These are phyloP conservation scores for Antedon bifida DNA, from an alignment of 35 echinoderm and acorn worm genomes.

Conservation along the genomic window DNA sequence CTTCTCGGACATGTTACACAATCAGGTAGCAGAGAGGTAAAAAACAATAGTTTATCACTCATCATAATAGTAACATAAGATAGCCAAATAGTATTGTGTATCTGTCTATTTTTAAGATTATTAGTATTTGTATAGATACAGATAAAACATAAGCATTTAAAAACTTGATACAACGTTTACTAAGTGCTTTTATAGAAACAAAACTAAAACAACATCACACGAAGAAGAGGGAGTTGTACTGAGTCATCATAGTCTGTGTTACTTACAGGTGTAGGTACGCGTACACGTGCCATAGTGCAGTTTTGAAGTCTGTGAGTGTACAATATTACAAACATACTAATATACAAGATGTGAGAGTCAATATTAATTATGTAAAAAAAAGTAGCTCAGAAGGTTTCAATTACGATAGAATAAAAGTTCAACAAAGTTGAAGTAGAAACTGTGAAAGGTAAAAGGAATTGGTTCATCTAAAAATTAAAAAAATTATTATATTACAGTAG, in stretches of 20 bases:
- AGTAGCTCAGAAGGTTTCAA: neutral
- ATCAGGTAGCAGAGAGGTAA: too few species aligned
- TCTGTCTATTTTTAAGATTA: too few species aligned
- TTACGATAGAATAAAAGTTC: neutral
- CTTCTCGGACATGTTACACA: too few species aligned
- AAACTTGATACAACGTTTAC: too few species aligned
- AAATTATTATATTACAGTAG: too few species aligned
- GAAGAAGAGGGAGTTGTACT: neutral
- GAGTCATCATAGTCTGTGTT: neutral
- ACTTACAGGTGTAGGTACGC: neutral
- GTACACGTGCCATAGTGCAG: neutral
- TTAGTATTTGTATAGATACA: too few species aligned
- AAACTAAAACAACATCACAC: too few species aligned
- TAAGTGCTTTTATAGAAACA: too few species aligned
- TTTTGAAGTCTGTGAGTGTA: neutral
- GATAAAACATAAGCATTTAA: too few species aligned
- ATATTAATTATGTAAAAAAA: neutral
- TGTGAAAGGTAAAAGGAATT: neutral
- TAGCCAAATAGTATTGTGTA: too few species aligned
- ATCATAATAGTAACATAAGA: too few species aligned
- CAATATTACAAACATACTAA: neutral
- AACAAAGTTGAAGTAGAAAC: neutral
- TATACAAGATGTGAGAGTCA: neutral
- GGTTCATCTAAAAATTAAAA: neutral
- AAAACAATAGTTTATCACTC: too few species aligned